Evolutionary conservation across 2,113 vertebrate genomes (phyloP).

Genomic region (Tragelaphus buxtoni): DNA sequence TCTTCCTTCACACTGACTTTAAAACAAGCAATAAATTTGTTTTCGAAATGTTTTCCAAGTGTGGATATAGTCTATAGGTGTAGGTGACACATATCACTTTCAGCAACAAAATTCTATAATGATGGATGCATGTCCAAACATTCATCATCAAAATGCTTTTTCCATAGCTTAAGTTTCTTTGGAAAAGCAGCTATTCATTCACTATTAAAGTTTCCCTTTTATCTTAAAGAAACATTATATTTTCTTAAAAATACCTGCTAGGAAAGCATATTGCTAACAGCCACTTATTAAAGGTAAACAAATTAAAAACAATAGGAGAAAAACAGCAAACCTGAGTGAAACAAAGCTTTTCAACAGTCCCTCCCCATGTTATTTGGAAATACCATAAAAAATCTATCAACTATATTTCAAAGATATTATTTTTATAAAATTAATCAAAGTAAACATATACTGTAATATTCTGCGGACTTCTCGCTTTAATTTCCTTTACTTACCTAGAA

Average conservation of each 20-base stretch:
- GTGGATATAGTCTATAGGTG: not conserved
- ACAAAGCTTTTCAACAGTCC: not conserved
- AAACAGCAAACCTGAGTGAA: not conserved
- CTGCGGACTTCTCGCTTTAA: not conserved
- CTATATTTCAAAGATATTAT: not conserved
- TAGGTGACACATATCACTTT: not conserved
- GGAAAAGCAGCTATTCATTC: constrained; percentile 4
- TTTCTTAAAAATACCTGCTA: not conserved
- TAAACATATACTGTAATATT: not conserved
- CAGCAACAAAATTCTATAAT: not conserved
- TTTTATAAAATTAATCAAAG: constrained; percentile 3
- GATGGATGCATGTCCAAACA: not conserved
- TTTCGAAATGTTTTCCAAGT: not conserved
- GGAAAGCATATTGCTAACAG: not conserved
- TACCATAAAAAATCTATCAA: not conserved
- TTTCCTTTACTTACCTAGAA: constrained; percentile 2
- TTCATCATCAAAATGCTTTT: not conserved
- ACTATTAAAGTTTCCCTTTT: not conserved
- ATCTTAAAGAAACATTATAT: not conserved
- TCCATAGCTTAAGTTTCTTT: not conserved
- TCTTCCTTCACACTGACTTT: not conserved
- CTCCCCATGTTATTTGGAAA: not conserved
- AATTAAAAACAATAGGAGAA: not conserved
- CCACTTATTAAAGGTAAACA: not conserved
- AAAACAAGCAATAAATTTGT: constrained; percentile 1